Base-by-base conservation (phyloP, 1,140 invertebrate genomes). In the Drosophila pseudoobscura region DNA sequence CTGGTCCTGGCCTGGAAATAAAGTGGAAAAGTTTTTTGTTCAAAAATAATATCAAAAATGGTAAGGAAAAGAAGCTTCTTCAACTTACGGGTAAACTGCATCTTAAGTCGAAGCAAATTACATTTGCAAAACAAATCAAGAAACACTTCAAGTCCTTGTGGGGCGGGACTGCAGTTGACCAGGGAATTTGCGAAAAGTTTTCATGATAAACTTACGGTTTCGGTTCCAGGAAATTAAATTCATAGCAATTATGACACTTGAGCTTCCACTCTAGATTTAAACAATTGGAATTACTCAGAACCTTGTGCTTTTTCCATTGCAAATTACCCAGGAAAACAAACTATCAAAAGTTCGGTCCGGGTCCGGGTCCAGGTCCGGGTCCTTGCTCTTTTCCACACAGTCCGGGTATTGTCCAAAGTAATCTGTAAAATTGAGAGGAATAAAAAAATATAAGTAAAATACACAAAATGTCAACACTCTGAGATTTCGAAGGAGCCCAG, bases 1-100 rank as follows among this genome's bases (percentile, higher is more conserved):
- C 11, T 39, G 35, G 11, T 0, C 7, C 29, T 31, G 7, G 29
- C 35, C 35, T 13, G 11, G 3, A 39, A 43, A 51, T 61, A 71
- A 70, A 78, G 82, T 85, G 74, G 55, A 82, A 87, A 85, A 85
- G 64, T 82, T 87, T 80, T 24, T 45, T 1, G 35, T 41, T 47
- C 60, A 66, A 69, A 78, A 74, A 68, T 63, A 45, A 53, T 62
- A 35, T 45, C 44, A 60, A 47, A 63, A 74, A 63, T 72, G 3
- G 45, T 11, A 39, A 11, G 9, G 3, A 39, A 35, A 39, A 39
- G 11, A 39, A 39, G 35, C 11, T 39, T 39, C 4, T 65, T 43
- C 29, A 46, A 41, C 49, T 59, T 41, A 13, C 11, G 20, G 15
- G 9, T 17, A 35, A 54, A 47, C 39, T 75, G 63, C 44, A 35